A percentile compares a stretch with the other conserved stretches of the same genome.
These are phyloP conservation scores for Anoura caudifer DNA, from an alignment of 2,113 vertebrate species.

Conservation along the genomic window DNA sequence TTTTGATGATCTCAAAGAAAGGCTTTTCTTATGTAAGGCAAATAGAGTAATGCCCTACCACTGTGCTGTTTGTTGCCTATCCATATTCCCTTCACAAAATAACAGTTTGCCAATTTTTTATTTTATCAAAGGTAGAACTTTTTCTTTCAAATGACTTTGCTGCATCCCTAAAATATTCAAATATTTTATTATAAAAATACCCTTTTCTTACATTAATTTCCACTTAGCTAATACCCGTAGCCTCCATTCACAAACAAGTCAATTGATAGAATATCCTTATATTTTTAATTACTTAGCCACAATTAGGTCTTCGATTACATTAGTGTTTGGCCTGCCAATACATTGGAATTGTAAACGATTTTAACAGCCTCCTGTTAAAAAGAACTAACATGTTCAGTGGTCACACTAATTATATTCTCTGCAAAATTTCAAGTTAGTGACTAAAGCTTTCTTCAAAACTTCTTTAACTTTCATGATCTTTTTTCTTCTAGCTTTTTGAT, in stretches of 20 bases:
- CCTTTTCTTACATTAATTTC: neutral
- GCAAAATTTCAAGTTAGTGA: neutral
- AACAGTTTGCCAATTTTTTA: neutral
- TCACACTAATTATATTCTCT: neutral
- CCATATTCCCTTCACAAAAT: neutral
- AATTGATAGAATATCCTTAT: neutral
- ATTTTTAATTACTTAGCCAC: neutral
- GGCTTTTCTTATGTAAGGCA: neutral
- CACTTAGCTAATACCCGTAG: neutral
- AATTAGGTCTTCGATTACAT: neutral
- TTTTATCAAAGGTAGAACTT: neutral
- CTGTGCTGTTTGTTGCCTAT: neutral
- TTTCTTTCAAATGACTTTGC: neutral
- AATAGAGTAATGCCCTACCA: neutral
- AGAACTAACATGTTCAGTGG: neutral
- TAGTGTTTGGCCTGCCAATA: neutral
- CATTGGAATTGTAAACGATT: neutral
- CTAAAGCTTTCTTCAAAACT: neutral
- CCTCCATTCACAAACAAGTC: neutral
- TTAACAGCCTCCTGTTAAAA: neutral
- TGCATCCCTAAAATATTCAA: neutral
- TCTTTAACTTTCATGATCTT: neutral
- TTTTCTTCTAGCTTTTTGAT: neutral
- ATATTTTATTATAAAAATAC: neutral
- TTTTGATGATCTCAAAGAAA: neutral